Evolutionary conservation across 2,888 invertebrate species (phyloP).

Genomic region (Incurvaria masculella): DNA sequence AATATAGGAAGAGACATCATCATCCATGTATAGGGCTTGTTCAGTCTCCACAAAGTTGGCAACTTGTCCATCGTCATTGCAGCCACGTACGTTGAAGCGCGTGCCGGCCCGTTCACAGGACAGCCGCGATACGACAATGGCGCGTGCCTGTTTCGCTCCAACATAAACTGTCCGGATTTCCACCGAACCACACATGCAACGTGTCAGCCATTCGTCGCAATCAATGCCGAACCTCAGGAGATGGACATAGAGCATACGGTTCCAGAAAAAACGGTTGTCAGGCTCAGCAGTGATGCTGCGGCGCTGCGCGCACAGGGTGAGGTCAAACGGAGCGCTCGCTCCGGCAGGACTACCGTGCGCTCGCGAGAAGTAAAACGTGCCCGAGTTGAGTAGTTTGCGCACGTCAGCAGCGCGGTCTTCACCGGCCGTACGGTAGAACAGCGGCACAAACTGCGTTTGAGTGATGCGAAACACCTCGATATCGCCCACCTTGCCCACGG

Average conservation of each 20-base stretch:
- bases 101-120: conserved; percentile 99
- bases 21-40: conserved; percentile 91
- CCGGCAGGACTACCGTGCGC: conserved; percentile 47
- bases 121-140: conserved; percentile 92
- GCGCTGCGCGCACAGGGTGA: conserved; percentile 92
- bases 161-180: conserved; percentile 99
- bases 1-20: conserved; percentile 84
- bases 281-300: conserved; percentile 74
- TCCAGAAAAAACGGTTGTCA: conserved; percentile 99
- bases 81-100: conserved; percentile 96
- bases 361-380: conserved; percentile 97
- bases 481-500: conserved; percentile 93
- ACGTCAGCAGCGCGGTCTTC: conserved; percentile 63
- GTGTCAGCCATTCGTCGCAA: conserved; percentile 87
- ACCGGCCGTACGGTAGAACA: conserved; percentile 67
- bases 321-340: conserved; percentile 65
- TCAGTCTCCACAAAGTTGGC: conserved; percentile 99
- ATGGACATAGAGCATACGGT: conserved; percentile 92
- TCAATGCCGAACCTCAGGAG: conserved; percentile 89
- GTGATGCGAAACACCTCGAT: conserved; percentile 94
- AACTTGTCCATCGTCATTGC: conserved; percentile 98
- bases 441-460: conserved; percentile 85
- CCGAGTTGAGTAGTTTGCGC: conserved; percentile 92
- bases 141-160: conserved; percentile 89
- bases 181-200: conserved; percentile 96